A percentile compares a stretch with the other conserved stretches of the same genome.
Conservation (phyloP, 2,797 vertebrate species). For the Sebastes hubbsi region DNA sequence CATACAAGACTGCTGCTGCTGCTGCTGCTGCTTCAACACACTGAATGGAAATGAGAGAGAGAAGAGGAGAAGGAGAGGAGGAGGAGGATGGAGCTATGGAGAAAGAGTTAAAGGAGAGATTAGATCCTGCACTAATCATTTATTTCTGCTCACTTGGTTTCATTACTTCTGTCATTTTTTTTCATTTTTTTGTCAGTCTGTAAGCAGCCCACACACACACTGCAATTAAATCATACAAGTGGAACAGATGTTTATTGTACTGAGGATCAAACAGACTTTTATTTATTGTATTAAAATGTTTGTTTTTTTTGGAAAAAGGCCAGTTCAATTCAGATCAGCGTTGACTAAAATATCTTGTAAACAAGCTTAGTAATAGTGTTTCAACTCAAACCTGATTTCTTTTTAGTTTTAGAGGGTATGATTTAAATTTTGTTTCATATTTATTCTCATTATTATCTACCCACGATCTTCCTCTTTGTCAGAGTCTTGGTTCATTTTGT, state of each 20-base stretch:
- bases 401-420: too few species aligned
- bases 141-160: constrained; percentile 51
- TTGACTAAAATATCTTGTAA: too few species aligned
- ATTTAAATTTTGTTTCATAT: too few species aligned
- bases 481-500: too few species aligned
- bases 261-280: constrained; percentile 16
- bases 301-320: not conserved
- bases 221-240: constrained; percentile 44
- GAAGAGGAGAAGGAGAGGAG: too few species aligned
- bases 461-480: too few species aligned
- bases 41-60: constrained; percentile 53
- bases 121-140: constrained; percentile 53
- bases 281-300: constrained; percentile 2
- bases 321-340: not conserved
- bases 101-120: constrained; percentile 50
- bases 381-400: too few species aligned
- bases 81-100: not conserved
- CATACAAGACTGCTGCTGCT: constrained; percentile 45
- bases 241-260: constrained; percentile 51
- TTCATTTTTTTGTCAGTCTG: not conserved
- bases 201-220: not conserved
- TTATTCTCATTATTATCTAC: too few species aligned
- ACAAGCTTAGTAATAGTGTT: too few species aligned
- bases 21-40: constrained; percentile 44
- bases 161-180: constrained; percentile 20